Conservation (phyloP, 2,888 invertebrate genomes). For the Chymomyza fuscimana region DNA sequence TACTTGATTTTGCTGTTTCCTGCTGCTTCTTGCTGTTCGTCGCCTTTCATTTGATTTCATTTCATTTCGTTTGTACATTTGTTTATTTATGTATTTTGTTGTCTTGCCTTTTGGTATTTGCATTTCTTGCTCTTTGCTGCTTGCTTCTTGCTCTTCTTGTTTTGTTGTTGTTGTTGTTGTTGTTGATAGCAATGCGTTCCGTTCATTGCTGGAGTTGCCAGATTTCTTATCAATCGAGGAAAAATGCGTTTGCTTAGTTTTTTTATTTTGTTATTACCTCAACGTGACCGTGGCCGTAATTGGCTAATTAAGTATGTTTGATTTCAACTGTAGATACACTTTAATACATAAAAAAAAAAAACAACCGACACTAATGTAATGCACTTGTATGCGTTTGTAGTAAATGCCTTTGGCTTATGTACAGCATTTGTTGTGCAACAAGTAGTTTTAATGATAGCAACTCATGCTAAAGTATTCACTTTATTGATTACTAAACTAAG, state of each 20-base stretch:
- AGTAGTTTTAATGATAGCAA: background rate
- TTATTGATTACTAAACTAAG: background rate
- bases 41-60: slow-evolving; percentile 11
- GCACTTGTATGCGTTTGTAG: background rate
- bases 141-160: slow-evolving; percentile 55
- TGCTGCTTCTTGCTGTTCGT: slow-evolving; percentile 11
- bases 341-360: background rate
- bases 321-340: slow-evolving; percentile 15
- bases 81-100: slow-evolving; percentile 3
- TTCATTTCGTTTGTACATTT: slow-evolving; percentile 44
- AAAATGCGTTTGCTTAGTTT: slow-evolving; percentile 3
- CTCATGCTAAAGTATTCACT: background rate
- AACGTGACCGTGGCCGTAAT: slow-evolving; percentile 64
- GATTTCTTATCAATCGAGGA: slow-evolving; percentile 60
- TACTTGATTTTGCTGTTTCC: slow-evolving; percentile 3
- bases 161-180: slow-evolving; percentile 21
- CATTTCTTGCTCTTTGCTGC: slow-evolving; percentile 51
- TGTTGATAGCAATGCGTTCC: background rate
- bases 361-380: background rate
- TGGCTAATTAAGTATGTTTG: slow-evolving; percentile 37
- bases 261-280: slow-evolving; percentile 15
- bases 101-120: slow-evolving; percentile 20
- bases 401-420: too few relatives aligned
- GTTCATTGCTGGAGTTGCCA: slow-evolving; percentile 33
- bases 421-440: background rate